Conservation (phyloP, 2,797 vertebrate genomes). For the Sebastes elongatus region DNA sequence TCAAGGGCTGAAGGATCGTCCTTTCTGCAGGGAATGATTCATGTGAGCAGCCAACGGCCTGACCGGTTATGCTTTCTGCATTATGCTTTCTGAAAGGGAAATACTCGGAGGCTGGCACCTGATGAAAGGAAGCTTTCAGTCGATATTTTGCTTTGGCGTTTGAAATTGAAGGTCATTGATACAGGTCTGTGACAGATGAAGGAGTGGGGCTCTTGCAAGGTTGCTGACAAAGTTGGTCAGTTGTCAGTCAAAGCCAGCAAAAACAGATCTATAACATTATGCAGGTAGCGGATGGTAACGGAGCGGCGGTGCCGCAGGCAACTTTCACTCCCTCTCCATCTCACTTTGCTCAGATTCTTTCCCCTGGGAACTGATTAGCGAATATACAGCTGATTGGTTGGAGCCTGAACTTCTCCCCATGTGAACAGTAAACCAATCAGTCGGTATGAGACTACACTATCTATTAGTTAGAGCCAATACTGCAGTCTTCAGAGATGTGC, state of each 20-base stretch:
- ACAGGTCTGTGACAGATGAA: slow-evolving; percentile 33
- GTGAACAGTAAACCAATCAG: slow-evolving; percentile 41
- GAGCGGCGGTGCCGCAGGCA: slow-evolving; percentile 29
- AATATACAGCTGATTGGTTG: slow-evolving; percentile 47
- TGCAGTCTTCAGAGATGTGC: background rate
- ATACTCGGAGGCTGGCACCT: slow-evolving; percentile 46
- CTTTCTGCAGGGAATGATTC: slow-evolving; percentile 60
- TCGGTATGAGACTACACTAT: background rate
- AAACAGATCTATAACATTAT: slow-evolving; percentile 66
- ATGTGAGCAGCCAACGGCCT: slow-evolving; percentile 45
- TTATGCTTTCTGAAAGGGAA: slow-evolving; percentile 58
- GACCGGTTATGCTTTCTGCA: slow-evolving; percentile 65
- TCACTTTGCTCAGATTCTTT: slow-evolving; percentile 47
- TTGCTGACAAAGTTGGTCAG: slow-evolving; percentile 49
- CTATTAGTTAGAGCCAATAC: slow-evolving; percentile 15
- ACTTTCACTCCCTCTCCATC: slow-evolving; percentile 21
- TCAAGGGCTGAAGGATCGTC: slow-evolving; percentile 59
- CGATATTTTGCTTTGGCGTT: slow-evolving; percentile 41
- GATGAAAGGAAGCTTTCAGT: slow-evolving; percentile 59
- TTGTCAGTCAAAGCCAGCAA: slow-evolving; percentile 57
- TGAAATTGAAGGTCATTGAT: slow-evolving; percentile 51
- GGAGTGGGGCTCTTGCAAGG: slow-evolving; percentile 36
- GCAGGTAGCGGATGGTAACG: slow-evolving; percentile 15
- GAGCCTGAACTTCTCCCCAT: slow-evolving; percentile 22
- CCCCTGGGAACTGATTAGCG: slow-evolving; percentile 53